Conservation (phyloP, 2,113 vertebrate species). For the Mastomys natalensis region DNA sequence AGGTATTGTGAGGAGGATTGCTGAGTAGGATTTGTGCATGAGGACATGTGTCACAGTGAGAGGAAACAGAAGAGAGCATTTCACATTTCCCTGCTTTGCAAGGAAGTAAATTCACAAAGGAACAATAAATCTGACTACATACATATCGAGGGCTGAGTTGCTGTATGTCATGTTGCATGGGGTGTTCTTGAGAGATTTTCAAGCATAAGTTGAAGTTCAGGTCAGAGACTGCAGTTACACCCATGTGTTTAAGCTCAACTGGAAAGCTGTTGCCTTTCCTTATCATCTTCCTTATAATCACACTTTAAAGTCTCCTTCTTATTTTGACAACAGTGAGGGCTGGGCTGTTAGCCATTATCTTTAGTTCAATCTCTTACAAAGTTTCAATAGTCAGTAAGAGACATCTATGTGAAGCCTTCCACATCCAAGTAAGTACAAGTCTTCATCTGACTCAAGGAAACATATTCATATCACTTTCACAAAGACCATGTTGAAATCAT, state of each 20-base stretch:
- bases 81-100: not conserved
- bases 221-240: not conserved
- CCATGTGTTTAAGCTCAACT: not conserved
- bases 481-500: not conserved
- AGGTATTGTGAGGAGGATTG: not conserved
- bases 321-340: not conserved
- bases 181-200: not conserved
- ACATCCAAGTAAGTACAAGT: not conserved
- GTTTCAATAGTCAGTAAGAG: not conserved
- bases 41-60: not conserved
- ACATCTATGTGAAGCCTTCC: not conserved
- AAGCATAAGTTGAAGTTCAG: slow-evolving; percentile 12
- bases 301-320: not conserved
- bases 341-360: not conserved
- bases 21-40: not conserved
- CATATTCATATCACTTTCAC: not conserved
- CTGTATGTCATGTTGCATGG: not conserved
- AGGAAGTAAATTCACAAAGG: not conserved
- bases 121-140: not conserved
- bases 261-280: not conserved
- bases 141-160: not conserved
- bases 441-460: not conserved
- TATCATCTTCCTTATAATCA: not conserved
- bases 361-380: not conserved
- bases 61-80: not conserved